Conservation (phyloP, 2,797 vertebrate species). For the Darevskia mixta region DNA sequence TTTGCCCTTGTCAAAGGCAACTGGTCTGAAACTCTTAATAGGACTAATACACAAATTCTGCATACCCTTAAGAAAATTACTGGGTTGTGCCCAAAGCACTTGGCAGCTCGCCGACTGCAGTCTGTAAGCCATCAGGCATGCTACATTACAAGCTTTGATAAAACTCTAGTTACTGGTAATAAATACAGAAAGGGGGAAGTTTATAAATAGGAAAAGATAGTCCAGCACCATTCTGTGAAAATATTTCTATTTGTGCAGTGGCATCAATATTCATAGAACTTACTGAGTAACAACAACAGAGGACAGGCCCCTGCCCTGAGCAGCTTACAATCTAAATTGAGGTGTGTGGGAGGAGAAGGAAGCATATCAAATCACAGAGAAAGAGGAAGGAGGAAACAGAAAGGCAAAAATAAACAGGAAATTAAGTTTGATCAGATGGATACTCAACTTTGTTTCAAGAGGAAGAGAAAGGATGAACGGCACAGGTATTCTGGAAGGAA, state of each 20-base stretch:
- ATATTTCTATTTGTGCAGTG: not conserved
- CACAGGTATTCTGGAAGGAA: not conserved
- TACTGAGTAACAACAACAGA: not conserved
- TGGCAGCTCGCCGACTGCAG: not conserved
- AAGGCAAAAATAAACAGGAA: not conserved
- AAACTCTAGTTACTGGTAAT: not conserved
- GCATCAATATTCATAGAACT: not conserved
- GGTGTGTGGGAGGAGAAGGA: not conserved
- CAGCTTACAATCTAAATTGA: too few relatives aligned
- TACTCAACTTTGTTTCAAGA: not conserved
- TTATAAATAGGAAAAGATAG: not conserved
- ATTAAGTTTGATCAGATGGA: not conserved
- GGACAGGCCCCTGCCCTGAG: not conserved
- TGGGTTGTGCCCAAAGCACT: not conserved
- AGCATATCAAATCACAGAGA: not conserved
- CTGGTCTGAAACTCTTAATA: not conserved
- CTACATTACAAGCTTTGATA: not conserved
- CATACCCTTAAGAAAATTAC: not conserved
- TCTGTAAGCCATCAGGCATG: not conserved
- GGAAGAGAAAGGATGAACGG: not conserved
- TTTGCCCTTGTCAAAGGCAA: not conserved
- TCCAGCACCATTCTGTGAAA: not conserved
- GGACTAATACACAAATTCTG: not conserved
- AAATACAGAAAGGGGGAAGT: not conserved
- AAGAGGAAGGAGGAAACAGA: rapidly evolving